Percentiles rank a stretch among this genome's conserved stretches.
phyloP scores from a whole-genome alignment of 2,113 vertebrate genomes.

The Arothron firmamentum region DNA sequence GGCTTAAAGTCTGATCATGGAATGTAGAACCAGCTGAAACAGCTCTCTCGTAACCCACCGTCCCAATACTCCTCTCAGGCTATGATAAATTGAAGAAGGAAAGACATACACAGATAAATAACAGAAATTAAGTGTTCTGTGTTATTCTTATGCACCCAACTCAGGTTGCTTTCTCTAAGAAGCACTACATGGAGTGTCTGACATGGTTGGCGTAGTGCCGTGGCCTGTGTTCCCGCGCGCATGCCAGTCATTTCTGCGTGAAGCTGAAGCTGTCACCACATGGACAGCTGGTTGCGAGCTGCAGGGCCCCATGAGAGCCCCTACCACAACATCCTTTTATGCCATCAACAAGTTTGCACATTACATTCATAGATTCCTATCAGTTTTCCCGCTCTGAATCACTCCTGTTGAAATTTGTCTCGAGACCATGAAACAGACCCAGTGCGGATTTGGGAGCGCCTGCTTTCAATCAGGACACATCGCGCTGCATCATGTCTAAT shows the following conservation, averaged over 20 bases:
- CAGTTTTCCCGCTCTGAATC: slow-evolving; percentile 51
- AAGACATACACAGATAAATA: neutral
- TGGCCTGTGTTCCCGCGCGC: slow-evolving; percentile 53
- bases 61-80: slow-evolving; percentile 23
- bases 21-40: slow-evolving; percentile 33
- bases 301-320: slow-evolving; percentile 40
- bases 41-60: slow-evolving; percentile 14
- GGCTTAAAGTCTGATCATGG: slow-evolving; percentile 31
- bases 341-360: slow-evolving; percentile 37
- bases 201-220: slow-evolving; percentile 61
- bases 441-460: slow-evolving; percentile 61
- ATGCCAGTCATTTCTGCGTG: slow-evolving; percentile 75
- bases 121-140: too few relatives aligned
- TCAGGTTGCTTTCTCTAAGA: slow-evolving; percentile 19
- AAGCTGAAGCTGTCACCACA: slow-evolving; percentile 74
- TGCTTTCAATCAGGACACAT: slow-evolving; percentile 70
- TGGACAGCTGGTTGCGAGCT: slow-evolving; percentile 78
- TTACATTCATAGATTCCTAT: slow-evolving; percentile 32
- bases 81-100: slow-evolving; percentile 1
- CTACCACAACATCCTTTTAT: slow-evolving; percentile 46
- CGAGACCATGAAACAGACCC: slow-evolving; percentile 49
- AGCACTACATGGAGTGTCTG: slow-evolving; percentile 45
- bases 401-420: slow-evolving; percentile 45
- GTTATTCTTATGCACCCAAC: slow-evolving; percentile 31
- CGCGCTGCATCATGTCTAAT: slow-evolving; percentile 72